Percentiles rank a stretch among this genome's conserved stretches.
These are phyloP conservation scores for Osmerus mordax DNA, from an alignment of 2,113 vertebrate genomes.

Conservation along the genomic window DNA sequence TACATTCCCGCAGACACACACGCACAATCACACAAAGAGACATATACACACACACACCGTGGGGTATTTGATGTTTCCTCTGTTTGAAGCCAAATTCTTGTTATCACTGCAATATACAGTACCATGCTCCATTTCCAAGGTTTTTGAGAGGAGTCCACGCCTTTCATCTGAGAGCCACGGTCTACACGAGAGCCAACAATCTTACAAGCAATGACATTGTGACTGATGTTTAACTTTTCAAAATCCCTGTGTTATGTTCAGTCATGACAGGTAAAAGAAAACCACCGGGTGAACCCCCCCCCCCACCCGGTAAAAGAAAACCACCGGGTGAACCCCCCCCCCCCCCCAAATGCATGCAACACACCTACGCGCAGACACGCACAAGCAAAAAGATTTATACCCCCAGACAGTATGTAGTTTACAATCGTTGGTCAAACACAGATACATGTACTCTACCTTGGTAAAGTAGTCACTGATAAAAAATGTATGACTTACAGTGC, in stretches of 20 bases:
- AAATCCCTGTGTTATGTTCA: conserved; percentile 62
- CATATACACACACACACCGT: conserved; percentile 43
- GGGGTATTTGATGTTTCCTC: conserved; percentile 86
- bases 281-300: conserved; percentile 38
- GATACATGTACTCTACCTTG: not conserved
- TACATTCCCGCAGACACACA: conserved; percentile 1
- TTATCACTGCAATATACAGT: conserved; percentile 83
- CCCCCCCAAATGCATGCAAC: not conserved
- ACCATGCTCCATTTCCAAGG: conserved; percentile 79
- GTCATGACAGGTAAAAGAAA: conserved; percentile 55
- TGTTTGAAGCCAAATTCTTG: conserved; percentile 87
- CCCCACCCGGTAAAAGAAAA: conserved; percentile 36
- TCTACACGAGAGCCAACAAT: conserved; percentile 62
- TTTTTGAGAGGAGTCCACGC: conserved; percentile 75
- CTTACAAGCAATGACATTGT: conserved; percentile 60
- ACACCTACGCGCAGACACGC: conserved; percentile 3
- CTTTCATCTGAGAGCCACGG: conserved; percentile 84
- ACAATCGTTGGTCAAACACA: not conserved
- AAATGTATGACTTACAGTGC: conserved; percentile 6
- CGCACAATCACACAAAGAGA: conserved; percentile 13
- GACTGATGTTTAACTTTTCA: conserved; percentile 68
- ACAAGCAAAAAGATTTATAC: too few relatives aligned
- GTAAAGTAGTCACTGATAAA: too few relatives aligned
- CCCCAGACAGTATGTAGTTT: too few relatives aligned
- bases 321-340: conserved; percentile 28